These are phyloP conservation scores for Neodontobutis hainanensis DNA, from an alignment of 2,113 vertebrate species.

Conservation along the genomic window DNA sequence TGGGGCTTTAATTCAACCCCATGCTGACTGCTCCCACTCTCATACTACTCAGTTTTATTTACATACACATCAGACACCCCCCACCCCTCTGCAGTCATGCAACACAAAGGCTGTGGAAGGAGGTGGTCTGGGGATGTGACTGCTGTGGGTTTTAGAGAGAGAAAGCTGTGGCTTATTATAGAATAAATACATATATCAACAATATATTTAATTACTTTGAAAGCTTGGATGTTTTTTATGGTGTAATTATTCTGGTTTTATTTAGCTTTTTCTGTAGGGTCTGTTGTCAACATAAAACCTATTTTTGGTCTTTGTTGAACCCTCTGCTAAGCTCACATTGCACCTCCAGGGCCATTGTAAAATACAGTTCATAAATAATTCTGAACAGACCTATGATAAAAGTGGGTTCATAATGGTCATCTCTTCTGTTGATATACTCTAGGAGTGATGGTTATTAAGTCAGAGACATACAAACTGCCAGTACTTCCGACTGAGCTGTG, in stretches of 20 bases:
- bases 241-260: background rate
- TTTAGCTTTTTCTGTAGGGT: background rate
- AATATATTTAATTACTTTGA: background rate
- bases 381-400: slow-evolving; percentile 8
- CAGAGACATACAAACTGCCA: slow-evolving; percentile 31
- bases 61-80: slow-evolving; percentile 74
- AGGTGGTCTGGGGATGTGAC: slow-evolving; percentile 43
- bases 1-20: slow-evolving; percentile 4
- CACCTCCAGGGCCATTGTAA: background rate
- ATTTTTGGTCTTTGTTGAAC: slow-evolving; percentile 2
- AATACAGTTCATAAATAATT: background rate
- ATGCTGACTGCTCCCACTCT: slow-evolving; percentile 22
- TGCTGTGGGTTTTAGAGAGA: slow-evolving; percentile 39
- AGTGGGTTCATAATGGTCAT: background rate
- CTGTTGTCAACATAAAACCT: background rate
- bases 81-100: slow-evolving; percentile 55
- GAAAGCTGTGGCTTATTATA: slow-evolving; percentile 16
- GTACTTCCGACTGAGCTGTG: slow-evolving; percentile 27
- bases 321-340: background rate
- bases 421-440: background rate
- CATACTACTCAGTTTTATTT: slow-evolving; percentile 55
- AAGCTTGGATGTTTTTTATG: background rate
- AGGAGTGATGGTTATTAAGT: slow-evolving; percentile 9
- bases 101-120: slow-evolving; percentile 62
- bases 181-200: background rate